phyloP scores from a whole-genome alignment of 1,140 invertebrate genomes.

The Akabosia matsudoensis region DNA sequence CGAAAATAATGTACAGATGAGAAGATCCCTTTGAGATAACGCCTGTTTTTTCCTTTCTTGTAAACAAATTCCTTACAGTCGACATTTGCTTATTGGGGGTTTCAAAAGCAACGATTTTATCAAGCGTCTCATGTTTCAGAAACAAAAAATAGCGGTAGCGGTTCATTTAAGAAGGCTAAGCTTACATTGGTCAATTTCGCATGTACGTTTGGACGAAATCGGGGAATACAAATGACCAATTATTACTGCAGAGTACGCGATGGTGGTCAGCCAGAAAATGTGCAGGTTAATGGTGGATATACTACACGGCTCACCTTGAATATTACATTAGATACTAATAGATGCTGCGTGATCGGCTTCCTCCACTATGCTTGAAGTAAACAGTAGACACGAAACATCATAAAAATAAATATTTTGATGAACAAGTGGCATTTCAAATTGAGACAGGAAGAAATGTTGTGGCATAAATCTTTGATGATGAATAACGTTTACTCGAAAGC shows the following conservation, averaged over 20 bases:
- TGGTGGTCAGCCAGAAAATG: not conserved
- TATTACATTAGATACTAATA: not conserved
- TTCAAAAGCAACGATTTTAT: too few species aligned
- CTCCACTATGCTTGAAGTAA: too few species aligned
- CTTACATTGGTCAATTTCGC: not conserved
- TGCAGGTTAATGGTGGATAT: not conserved
- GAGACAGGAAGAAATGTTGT: not conserved
- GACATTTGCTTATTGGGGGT: too few species aligned
- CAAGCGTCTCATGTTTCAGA: too few species aligned
- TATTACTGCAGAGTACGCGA: not conserved
- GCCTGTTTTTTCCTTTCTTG: not conserved
- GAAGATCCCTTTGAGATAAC: not conserved
- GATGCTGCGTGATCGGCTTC: not conserved
- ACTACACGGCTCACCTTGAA: too few species aligned
- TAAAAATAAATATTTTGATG: too few species aligned
- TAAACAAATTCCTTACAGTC: too few species aligned
- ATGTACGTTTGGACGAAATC: not conserved
- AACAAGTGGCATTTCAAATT: not conserved
- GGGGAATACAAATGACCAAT: conserved; percentile 11
- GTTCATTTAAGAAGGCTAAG: not conserved
- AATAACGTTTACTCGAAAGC: not conserved
- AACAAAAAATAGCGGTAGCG: not conserved
- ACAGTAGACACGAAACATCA: too few species aligned
- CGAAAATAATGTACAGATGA: not conserved
- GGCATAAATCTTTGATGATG: not conserved